Evolutionary conservation across 2,797 vertebrate species (phyloP).

Genomic region (Xyrichtys novacula): DNA sequence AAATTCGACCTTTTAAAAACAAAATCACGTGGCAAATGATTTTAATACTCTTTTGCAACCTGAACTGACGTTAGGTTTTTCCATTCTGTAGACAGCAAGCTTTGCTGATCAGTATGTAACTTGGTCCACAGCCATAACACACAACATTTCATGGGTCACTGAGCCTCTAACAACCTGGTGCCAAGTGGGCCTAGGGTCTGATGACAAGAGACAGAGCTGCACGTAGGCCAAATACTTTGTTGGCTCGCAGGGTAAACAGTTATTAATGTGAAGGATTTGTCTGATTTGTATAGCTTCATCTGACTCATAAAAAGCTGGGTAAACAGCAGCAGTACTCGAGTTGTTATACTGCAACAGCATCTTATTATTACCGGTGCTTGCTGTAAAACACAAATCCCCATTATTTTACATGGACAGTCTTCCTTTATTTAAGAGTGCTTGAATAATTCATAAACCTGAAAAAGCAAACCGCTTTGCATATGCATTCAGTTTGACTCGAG

Average conservation of each 20-base stretch:
- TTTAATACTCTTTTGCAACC: slow-evolving; percentile 10
- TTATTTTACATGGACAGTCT: neutral
- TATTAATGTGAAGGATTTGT: slow-evolving; percentile 20
- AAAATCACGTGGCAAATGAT: neutral
- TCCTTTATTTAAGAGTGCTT: slow-evolving; percentile 2
- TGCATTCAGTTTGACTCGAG: slow-evolving; percentile 4
- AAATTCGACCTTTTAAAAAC: neutral
- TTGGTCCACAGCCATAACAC: slow-evolving; percentile 67
- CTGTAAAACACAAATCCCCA: neutral
- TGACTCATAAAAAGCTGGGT: slow-evolving; percentile 14
- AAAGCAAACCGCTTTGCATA: slow-evolving; percentile 10
- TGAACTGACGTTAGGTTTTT: slow-evolving; percentile 26
- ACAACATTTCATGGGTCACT: slow-evolving; percentile 65
- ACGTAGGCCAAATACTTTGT: slow-evolving; percentile 37
- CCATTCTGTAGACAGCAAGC: slow-evolving; percentile 30
- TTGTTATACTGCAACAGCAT: neutral
- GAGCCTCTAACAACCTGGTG: slow-evolving; percentile 60
- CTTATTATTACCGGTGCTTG: neutral
- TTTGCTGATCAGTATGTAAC: slow-evolving; percentile 62
- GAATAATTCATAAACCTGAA: slow-evolving; percentile 9
- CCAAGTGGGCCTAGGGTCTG: slow-evolving; percentile 65
- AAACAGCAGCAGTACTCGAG: neutral
- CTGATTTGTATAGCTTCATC: neutral
- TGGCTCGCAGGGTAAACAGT: slow-evolving; percentile 20
- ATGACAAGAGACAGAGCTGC: slow-evolving; percentile 53